These are phyloP conservation scores for Tyria jacobaeae DNA, from an alignment of 2,888 invertebrate species.

Conservation along the genomic window DNA sequence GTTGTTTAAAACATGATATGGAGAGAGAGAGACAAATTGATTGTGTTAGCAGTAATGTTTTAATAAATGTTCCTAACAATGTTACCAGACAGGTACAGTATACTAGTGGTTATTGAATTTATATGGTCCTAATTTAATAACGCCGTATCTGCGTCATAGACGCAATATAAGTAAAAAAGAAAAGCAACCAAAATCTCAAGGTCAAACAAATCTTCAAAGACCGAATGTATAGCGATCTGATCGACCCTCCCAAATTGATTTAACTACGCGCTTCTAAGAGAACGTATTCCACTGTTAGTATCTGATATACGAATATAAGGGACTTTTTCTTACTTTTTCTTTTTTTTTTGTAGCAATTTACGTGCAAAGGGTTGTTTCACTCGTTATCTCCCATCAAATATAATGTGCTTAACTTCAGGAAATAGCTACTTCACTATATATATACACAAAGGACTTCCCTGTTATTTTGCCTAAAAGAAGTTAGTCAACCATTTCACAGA, in stretches of 20 bases:
- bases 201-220: slow-evolving; percentile 52
- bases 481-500: slow-evolving; percentile 24
- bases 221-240: slow-evolving; percentile 62
- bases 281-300: slow-evolving; percentile 55
- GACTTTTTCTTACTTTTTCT: slow-evolving; percentile 35
- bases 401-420: slow-evolving; percentile 42
- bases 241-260: slow-evolving; percentile 69
- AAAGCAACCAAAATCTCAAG: slow-evolving; percentile 52
- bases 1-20: not conserved
- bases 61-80: not conserved
- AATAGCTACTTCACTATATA: slow-evolving; percentile 25
- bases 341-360: slow-evolving; percentile 47
- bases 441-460: slow-evolving; percentile 30
- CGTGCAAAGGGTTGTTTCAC: slow-evolving; percentile 46
- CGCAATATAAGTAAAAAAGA: slow-evolving; percentile 37
- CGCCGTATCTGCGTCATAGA: slow-evolving; percentile 40
- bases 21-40: too few species aligned
- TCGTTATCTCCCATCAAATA: slow-evolving; percentile 51
- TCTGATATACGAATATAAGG: slow-evolving; percentile 39
- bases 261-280: slow-evolving; percentile 54
- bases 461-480: slow-evolving; percentile 24
- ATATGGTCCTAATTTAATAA: slow-evolving; percentile 20
- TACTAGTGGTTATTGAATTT: slow-evolving; percentile 11
- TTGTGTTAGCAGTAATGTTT: too few species aligned
- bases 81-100: not conserved